Percentiles rank a stretch among this genome's conserved stretches.
Conservation (phyloP, 2,113 vertebrate species). For the Oncorhynchus kisutch region DNA sequence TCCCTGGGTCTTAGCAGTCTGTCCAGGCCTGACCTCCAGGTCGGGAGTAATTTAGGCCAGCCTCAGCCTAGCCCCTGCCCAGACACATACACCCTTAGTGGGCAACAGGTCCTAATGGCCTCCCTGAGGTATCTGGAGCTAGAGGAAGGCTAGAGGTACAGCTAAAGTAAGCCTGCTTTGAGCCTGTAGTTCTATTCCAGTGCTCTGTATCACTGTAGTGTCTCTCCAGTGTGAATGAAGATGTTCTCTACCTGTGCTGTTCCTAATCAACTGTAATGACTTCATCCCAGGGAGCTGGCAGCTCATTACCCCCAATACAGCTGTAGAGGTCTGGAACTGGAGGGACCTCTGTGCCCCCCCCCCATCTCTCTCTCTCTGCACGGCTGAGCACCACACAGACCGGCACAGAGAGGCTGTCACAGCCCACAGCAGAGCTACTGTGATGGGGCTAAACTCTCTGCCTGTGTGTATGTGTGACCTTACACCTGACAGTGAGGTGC, state of each 20-base stretch:
- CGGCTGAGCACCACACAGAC: constrained; percentile 53
- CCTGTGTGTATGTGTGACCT: neutral
- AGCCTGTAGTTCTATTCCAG: no score
- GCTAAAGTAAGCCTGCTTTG: neutral
- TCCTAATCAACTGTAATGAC: constrained; percentile 68
- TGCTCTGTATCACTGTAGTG: no score
- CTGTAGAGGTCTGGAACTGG: constrained; percentile 37
- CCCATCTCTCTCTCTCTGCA: constrained; percentile 62
- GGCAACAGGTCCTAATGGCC: constrained; percentile 60
- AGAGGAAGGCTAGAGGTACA: constrained; percentile 11
- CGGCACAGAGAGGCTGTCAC: constrained; percentile 40
- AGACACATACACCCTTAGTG: constrained; percentile 34
- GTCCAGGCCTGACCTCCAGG: constrained; percentile 65
- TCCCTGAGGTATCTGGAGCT: constrained; percentile 63
- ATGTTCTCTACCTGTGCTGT: constrained; percentile 11
- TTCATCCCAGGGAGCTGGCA: constrained; percentile 67
- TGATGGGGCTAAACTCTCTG: neutral
- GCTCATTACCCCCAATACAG: constrained; percentile 57
- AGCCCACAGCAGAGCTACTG: constrained; percentile 49
- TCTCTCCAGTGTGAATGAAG: neutral
- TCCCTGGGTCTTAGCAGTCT: constrained; percentile 54
- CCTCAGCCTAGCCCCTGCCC: constrained; percentile 24
- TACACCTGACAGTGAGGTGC: no score
- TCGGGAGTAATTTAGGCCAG: constrained; percentile 65
- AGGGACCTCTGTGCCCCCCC: constrained; percentile 51